A percentile compares a stretch with the other conserved stretches of the same genome.
These are phyloP conservation scores for Rhamphomyia laevipes DNA, from an alignment of 2,888 invertebrate genomes.

Conservation along the genomic window DNA sequence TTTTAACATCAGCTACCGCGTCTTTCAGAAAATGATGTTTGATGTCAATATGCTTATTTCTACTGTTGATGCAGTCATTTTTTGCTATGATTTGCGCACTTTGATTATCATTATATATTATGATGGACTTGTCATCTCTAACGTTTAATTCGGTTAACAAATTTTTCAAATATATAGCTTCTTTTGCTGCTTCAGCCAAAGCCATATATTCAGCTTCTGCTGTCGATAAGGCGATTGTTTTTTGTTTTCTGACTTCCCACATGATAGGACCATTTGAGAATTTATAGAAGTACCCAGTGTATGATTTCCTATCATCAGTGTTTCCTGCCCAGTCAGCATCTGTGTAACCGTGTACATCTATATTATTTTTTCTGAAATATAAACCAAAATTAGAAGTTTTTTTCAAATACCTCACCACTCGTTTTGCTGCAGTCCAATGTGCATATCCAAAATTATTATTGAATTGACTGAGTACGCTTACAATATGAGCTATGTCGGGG, in stretches of 20 bases:
- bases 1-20: constrained; percentile 3
- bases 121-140: constrained; percentile 1
- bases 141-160: constrained; percentile 11
- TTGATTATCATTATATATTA: constrained; percentile 14
- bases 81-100: constrained; percentile 11
- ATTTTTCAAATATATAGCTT: constrained; percentile 10
- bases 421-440: constrained; percentile 15
- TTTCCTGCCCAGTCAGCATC: constrained; percentile 17
- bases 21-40: constrained; percentile 13
- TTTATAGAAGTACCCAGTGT: constrained; percentile 15
- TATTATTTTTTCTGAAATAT: constrained; percentile 4
- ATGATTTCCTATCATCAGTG: constrained; percentile 12
- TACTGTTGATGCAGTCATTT: constrained; percentile 8
- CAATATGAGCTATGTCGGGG: constrained; percentile 12
- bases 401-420: constrained; percentile 13
- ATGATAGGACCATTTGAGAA: constrained; percentile 11
- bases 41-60: constrained; percentile 16
- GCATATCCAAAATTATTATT: constrained; percentile 11
- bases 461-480: constrained; percentile 14
- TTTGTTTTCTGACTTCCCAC: constrained; percentile 16
- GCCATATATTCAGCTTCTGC: constrained; percentile 16
- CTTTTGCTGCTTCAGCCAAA: constrained; percentile 12
- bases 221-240: constrained; percentile 13
- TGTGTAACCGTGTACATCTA: constrained; percentile 8
- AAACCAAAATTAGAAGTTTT: constrained; percentile 11